Base-by-base conservation (phyloP, 1,140 invertebrate species). In the Lamellibrachia luymesi region DNA sequence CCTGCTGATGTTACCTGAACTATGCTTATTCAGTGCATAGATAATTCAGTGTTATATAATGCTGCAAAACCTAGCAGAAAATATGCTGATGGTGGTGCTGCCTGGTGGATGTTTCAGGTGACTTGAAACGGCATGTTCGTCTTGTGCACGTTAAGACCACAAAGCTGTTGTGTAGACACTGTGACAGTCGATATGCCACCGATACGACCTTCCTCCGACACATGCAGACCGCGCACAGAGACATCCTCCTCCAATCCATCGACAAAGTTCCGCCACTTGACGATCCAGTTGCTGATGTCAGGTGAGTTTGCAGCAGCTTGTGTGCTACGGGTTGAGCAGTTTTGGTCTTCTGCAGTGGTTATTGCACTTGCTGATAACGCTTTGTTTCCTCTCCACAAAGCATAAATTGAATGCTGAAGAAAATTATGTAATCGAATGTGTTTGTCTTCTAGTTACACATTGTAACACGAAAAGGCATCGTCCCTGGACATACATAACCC, bases 61-160 rank as follows among this genome's bases (percentile, higher is more conserved):
- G 38, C 38, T 38, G 38, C 38, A 38, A 38, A 38, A 38, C 38
- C 38, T 38, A 38, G 38, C 38, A 38, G 38, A 38, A 38, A 38
- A 38, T 38, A 38, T 38, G 38, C 38, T 38, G n/a, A 92, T 27
- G 49, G 91, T 91, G 49, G 51, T 50, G 91, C 51, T n/a, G 17
- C 49, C 5, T 50, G 92, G 92, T 51, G n/a, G 52, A 17, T 27
- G 25, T 93, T 94, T 27, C 93, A 96, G 95, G 95, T 93, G 95
- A 96, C 92, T 94, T 96, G 64, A 95, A 95, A 90, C 95, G 95
- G 49, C 95, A 96, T 93, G 93, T 95, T n/a, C 94, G 95, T 4
- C 93, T 93, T 51, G 94, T 95, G 17, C 95, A 96, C 92, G 90
- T 94, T 27, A 94, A 95, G 93, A 92, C 95, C n/a, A 94, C 95